phyloP scores from a whole-genome alignment of 2,888 invertebrate species.

The Drepana falcataria region DNA sequence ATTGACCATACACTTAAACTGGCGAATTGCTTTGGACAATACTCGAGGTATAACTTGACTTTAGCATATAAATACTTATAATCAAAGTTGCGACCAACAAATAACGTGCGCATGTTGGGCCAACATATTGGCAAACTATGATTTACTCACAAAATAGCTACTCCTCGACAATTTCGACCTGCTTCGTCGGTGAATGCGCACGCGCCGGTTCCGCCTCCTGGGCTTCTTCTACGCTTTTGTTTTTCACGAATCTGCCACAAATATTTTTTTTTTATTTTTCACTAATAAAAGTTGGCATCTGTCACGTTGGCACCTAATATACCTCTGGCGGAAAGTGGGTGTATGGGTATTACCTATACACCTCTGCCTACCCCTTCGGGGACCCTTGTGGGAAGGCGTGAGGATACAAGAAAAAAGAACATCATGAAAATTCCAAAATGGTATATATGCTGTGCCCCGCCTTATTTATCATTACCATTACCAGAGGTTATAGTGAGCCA shows the following conservation, averaged over 20 bases:
- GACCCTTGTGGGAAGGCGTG: too few relatives aligned
- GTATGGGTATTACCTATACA: too few relatives aligned
- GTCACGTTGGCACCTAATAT: too few relatives aligned
- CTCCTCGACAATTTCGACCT: slow-evolving; percentile 19
- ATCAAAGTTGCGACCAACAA: slow-evolving; percentile 5
- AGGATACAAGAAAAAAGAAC: too few relatives aligned
- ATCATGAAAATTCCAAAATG: too few relatives aligned
- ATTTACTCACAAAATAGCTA: slow-evolving; percentile 10
- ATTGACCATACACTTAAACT: neutral
- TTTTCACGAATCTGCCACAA: slow-evolving; percentile 43
- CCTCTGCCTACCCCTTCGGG: too few relatives aligned
- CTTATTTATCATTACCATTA: too few relatives aligned
- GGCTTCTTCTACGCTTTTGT: slow-evolving; percentile 33
- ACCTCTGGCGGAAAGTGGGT: too few relatives aligned
- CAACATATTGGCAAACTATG: slow-evolving; percentile 8
- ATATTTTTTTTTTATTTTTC: neutral
- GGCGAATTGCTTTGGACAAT: neutral
- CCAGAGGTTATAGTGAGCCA: too few relatives aligned
- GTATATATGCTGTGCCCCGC: too few relatives aligned
- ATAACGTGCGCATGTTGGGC: slow-evolving; percentile 6
- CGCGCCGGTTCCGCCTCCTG: slow-evolving; percentile 40
- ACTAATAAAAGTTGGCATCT: too few relatives aligned
- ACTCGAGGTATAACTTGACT: neutral
- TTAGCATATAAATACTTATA: neutral
- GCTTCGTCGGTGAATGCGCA: slow-evolving; percentile 52